phyloP scores from a whole-genome alignment of 1,140 invertebrate species.

The Adoxophyes honmai region DNA sequence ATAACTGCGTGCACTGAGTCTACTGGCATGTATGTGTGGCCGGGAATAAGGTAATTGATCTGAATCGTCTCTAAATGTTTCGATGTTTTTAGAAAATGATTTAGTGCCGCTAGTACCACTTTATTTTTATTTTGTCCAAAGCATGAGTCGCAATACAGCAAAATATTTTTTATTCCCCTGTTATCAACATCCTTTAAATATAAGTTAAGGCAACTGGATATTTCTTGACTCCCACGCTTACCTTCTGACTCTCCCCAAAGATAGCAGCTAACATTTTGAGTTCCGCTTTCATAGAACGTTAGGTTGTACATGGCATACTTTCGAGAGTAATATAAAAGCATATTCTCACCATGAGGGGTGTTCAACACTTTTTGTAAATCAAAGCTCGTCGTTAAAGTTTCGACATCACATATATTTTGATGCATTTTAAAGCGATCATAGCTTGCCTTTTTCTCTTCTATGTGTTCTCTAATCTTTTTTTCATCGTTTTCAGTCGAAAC shows the following conservation, averaged over 20 bases:
- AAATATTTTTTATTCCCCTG: not conserved
- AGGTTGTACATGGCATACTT: constrained; percentile 48
- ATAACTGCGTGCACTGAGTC: constrained; percentile 24
- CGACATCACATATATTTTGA: constrained; percentile 5
- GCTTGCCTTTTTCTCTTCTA: constrained; percentile 18
- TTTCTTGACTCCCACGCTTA: constrained; percentile 48
- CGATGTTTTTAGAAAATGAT: constrained; percentile 12
- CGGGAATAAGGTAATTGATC: constrained; percentile 29
- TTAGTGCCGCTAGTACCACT: constrained; percentile 4
- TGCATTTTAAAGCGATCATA: constrained; percentile 20
- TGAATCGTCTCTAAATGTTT: constrained; percentile 18
- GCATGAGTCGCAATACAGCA: constrained; percentile 14
- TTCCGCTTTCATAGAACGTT: constrained; percentile 42
- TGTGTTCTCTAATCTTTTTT: constrained; percentile 9
- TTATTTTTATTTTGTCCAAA: constrained; percentile 18
- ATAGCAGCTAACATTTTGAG: constrained; percentile 42
- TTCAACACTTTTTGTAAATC: constrained; percentile 24
- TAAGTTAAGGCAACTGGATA: constrained; percentile 31
- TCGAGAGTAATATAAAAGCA: constrained; percentile 22
- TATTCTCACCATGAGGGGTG: constrained; percentile 17
- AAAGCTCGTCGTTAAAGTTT: not conserved
- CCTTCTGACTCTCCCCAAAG: constrained; percentile 60
- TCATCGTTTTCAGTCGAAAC: constrained; percentile 15
- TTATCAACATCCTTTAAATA: constrained; percentile 22
- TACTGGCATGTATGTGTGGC: constrained; percentile 29